Conservation (phyloP, 2,113 vertebrate genomes). For the Marmota monax region DNA sequence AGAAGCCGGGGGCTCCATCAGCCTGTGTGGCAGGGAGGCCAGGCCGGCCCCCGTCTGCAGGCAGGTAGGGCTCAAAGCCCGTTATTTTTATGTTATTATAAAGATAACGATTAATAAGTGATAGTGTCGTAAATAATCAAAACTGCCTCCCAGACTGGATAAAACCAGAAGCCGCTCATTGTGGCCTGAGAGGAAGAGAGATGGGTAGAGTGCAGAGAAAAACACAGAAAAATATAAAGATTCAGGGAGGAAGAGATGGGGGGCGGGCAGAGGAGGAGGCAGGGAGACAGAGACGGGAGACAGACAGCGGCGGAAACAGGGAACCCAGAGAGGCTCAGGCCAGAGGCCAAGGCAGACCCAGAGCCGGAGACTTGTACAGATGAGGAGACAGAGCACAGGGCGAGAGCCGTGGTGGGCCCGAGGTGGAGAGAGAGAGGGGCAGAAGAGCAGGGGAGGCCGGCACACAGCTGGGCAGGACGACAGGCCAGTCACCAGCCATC, state of each 20-base stretch:
- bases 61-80: background rate
- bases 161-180: background rate
- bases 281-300: background rate
- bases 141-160: background rate
- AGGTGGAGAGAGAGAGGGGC: background rate
- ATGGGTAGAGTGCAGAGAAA: background rate
- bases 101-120: conserved; percentile 32
- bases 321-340: background rate
- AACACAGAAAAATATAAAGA: accelerated
- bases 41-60: background rate
- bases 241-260: background rate
- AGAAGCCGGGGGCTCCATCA: background rate
- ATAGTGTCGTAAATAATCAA: background rate
- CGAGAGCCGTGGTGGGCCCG: accelerated
- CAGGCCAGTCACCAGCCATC: background rate
- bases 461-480: accelerated
- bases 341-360: background rate
- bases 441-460: no score
- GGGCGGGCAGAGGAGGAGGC: background rate
- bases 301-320: accelerated
- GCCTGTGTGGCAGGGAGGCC: accelerated
- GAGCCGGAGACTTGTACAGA: accelerated
- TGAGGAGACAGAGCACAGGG: background rate
- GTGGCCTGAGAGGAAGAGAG: background rate
- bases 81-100: conserved; percentile 23